Evolutionary conservation across 2,888 invertebrate species (phyloP).

Genomic region (Habroteleia sp.): DNA sequence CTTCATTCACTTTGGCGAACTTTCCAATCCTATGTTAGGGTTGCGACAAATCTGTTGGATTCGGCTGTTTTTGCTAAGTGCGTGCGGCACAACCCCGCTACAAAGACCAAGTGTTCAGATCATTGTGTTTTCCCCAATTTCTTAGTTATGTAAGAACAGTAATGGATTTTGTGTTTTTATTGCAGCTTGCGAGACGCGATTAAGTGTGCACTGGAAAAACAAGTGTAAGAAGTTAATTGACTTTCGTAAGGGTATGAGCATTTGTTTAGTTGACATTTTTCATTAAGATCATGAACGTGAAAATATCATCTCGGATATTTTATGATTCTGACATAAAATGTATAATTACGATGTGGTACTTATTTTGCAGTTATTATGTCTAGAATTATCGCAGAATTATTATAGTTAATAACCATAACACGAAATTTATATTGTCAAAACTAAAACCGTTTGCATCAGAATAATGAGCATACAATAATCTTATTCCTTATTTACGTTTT

Average conservation of each 20-base stretch:
- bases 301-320: conserved; percentile 19
- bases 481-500: no score
- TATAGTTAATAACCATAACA: conserved; percentile 12
- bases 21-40: conserved; percentile 31
- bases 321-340: conserved; percentile 31
- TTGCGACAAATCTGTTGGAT: conserved; percentile 30
- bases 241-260: conserved; percentile 17
- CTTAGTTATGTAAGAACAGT: conserved; percentile 15
- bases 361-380: background rate
- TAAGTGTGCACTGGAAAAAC: conserved; percentile 31
- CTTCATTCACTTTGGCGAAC: conserved; percentile 64
- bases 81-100: background rate
- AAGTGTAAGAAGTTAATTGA: conserved; percentile 50
- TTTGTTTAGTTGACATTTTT: conserved; percentile 29
- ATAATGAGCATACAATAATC: no score
- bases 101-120: background rate
- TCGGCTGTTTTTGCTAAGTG: conserved; percentile 21
- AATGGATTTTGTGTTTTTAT: conserved; percentile 53
- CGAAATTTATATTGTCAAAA: conserved; percentile 25
- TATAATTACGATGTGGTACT: conserved; percentile 12
- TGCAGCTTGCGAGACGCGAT: conserved; percentile 4
- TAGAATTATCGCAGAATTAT: conserved; percentile 19
- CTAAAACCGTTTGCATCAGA: no score
- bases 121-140: conserved; percentile 32
- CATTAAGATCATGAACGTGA: conserved; percentile 6